These are phyloP conservation scores for Auanema freiburgensis DNA, from an alignment of 2,888 invertebrate genomes.

Conservation along the genomic window DNA sequence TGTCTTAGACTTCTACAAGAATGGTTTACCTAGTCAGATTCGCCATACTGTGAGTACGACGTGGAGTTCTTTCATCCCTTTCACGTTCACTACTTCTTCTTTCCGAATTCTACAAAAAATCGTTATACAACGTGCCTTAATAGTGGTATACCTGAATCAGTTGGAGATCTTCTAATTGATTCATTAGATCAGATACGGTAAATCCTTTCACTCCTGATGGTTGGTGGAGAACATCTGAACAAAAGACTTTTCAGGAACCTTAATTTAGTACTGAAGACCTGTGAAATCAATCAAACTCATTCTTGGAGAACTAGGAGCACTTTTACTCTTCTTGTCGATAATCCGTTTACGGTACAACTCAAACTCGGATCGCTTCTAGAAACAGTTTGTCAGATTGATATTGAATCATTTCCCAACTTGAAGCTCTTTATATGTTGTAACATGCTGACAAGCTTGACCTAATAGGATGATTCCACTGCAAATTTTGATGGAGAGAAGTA, in stretches of 20 bases:
- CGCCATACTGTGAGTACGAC: conserved; percentile 42
- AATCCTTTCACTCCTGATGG: conserved; percentile 42
- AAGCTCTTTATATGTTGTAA: conserved; percentile 70
- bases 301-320: conserved; percentile 64
- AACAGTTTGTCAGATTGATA: background rate
- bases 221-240: conserved; percentile 41
- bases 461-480: conserved; percentile 85
- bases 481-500: conserved; percentile 68
- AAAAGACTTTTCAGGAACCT: background rate
- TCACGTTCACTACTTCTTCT: conserved; percentile 34
- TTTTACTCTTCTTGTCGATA: conserved; percentile 59
- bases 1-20: conserved; percentile 3
- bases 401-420: conserved; percentile 26
- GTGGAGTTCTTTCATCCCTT: conserved; percentile 26
- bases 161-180: conserved; percentile 45
- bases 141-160: conserved; percentile 20
- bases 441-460: conserved; percentile 86
- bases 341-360: conserved; percentile 51
- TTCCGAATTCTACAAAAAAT: conserved; percentile 24
- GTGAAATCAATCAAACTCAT: conserved; percentile 64
- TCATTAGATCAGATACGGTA: conserved; percentile 50
- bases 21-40: conserved; percentile 36
- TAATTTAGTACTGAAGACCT: conserved; percentile 21
- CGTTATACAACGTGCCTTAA: background rate
- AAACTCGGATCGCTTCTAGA: conserved; percentile 43